Conservation (phyloP, 1,140 invertebrate genomes). For the Whitmania pigra region DNA sequence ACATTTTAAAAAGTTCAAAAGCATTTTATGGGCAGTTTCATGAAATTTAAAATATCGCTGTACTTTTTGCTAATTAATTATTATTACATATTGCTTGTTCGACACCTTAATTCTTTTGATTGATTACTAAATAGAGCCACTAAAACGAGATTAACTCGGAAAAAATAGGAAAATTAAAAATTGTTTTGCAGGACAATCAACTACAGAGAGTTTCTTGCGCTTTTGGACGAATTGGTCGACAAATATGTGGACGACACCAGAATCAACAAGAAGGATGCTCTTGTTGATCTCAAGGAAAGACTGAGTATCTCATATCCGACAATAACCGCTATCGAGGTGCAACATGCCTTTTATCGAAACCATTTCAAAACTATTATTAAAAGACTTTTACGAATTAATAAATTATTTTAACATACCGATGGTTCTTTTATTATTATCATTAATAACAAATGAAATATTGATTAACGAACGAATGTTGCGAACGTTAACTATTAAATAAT, state of each 20-base stretch:
- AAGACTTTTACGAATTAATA: neutral
- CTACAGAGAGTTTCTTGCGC: neutral
- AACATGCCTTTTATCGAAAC: neutral
- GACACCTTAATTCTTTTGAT: no score
- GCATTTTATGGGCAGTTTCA: no score
- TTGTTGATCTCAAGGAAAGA: neutral
- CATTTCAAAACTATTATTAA: neutral
- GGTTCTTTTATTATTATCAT: no score
- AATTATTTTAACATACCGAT: neutral
- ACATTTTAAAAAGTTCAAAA: no score
- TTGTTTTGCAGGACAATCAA: neutral
- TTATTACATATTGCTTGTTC: no score
- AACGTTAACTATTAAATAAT: no score
- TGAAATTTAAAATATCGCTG: no score
- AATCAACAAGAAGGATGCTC: neutral
- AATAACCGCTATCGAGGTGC: neutral
- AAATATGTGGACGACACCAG: conserved; percentile 10
- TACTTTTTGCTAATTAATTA: no score
- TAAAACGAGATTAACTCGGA: no score
- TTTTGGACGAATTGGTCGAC: neutral
- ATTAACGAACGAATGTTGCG: no score
- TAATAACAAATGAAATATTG: neutral
- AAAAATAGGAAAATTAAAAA: no score
- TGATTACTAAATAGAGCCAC: no score
- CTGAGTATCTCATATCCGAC: neutral